Evolutionary conservation across 2,797 vertebrate species (phyloP), one percentile per base, ranked within the genome.

Genomic region (Kryptopterus vitreolus): DNA sequence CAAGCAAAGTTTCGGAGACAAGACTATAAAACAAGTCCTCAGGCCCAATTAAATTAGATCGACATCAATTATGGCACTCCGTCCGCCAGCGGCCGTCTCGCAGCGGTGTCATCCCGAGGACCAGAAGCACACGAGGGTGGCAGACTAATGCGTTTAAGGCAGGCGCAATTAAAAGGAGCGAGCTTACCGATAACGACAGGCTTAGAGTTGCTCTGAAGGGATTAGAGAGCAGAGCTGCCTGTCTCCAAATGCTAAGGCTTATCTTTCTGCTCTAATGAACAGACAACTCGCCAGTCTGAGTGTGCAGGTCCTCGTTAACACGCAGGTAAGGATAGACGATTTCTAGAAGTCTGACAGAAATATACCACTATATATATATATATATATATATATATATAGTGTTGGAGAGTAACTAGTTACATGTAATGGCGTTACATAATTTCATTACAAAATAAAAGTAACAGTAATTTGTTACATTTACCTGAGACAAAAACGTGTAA

Each of bases 121-220:
- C 88, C 85, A 83, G 88, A 85, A 83, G 82, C 78, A 81, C 86
- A 83, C 88, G 88, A 90, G 86, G 89, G 88, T 87, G 87, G 78
- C 55, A 70, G 89, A 86, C 92, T 94, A 94, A 94, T 92, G 92
- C 93, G 87, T 94, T 94, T 93, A 93, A 92, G 88, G 91, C 89
- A 92, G 89, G 90, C 90, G 88, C 90, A 92, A 93, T 93, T 92
- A 92, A 91, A 93, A 92, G 77, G 88, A 91, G 91, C 59, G 55
- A 20, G 76, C 71, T 26, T 46, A 43, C 80, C 31, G 92, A 94
- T 92, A 94, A 93, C 85, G 86, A 58, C 88, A 87, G 90, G 91
- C 91, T 94, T 93, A 94, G 84, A 87, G 91, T 89, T 92, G 92
- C 92, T 94, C 91, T 91, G 88, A 92, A 82, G 85, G 89, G 92